Conservation (phyloP, 2,797 vertebrate genomes). For the Emys orbicularis region DNA sequence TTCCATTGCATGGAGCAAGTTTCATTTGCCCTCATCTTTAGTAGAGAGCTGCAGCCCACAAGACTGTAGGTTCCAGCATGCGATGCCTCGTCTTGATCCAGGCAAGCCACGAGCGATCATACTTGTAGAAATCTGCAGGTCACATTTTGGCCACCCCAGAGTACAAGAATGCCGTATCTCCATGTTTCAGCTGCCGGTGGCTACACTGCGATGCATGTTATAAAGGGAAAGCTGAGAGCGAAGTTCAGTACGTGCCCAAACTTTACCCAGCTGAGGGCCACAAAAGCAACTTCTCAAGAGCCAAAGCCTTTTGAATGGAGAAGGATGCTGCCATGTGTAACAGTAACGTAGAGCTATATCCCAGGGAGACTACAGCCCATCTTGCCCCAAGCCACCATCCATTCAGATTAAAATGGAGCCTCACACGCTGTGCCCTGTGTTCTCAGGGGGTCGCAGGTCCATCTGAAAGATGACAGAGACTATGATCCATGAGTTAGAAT, state of each 20-base stretch:
- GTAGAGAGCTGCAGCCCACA: neutral
- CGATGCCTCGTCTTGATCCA: neutral
- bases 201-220: accelerated
- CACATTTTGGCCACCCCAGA: neutral
- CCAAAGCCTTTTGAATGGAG: accelerated
- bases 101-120: neutral
- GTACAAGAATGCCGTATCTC: neutral
- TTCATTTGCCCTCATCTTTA: neutral
- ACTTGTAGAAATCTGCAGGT: neutral
- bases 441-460: neutral
- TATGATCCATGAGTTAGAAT: accelerated
- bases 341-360: accelerated
- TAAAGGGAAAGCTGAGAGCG: accelerated
- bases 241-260: neutral
- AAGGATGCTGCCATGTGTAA: accelerated
- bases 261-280: accelerated
- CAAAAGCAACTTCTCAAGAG: accelerated
- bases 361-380: accelerated
- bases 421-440: accelerated
- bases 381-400: neutral
- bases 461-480: accelerated
- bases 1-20: accelerated
- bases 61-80: neutral
- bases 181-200: neutral
- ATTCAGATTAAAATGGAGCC: accelerated